Evolutionary conservation across 2,113 vertebrate genomes (phyloP).

Genomic region (Sander lucioperca): DNA sequence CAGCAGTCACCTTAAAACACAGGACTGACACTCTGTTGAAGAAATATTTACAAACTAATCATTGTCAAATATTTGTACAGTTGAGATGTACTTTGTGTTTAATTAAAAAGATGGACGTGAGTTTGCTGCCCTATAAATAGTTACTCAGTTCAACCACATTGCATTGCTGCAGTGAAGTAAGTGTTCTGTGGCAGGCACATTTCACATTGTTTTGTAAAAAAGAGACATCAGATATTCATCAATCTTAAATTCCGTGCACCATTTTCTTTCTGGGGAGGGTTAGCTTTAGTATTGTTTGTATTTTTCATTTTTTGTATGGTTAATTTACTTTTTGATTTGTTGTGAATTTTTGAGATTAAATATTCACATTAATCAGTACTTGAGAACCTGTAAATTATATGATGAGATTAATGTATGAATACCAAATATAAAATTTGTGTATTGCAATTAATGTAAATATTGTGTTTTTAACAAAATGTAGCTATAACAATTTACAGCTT

Average conservation of each 20-base stretch:
- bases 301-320: conserved; percentile 77
- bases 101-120: conserved; percentile 60
- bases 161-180: conserved; percentile 55
- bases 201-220: conserved; percentile 65
- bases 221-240: conserved; percentile 71
- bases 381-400: conserved; percentile 94
- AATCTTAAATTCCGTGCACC: conserved; percentile 66
- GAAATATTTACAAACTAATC: conserved; percentile 73
- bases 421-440: conserved; percentile 99
- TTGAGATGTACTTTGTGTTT: conserved; percentile 67
- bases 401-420: conserved; percentile 98
- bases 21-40: conserved; percentile 45
- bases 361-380: conserved; percentile 90
- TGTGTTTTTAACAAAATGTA: conserved; percentile 99
- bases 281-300: conserved; percentile 82
- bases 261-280: conserved; percentile 44
- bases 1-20: conserved; percentile 53
- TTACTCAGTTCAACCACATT: conserved; percentile 48
- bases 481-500: conserved; percentile 99
- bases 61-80: conserved; percentile 77
- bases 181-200: conserved; percentile 54
- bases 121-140: conserved; percentile 47
- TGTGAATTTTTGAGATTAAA: conserved; percentile 79
- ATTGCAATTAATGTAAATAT: conserved; percentile 98
- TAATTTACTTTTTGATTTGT: conserved; percentile 74